A percentile compares a stretch with the other conserved stretches of the same genome.
Evolutionary conservation across 2,113 vertebrate genomes (phyloP).

Genomic region (Erythrolamprus reginae): DNA sequence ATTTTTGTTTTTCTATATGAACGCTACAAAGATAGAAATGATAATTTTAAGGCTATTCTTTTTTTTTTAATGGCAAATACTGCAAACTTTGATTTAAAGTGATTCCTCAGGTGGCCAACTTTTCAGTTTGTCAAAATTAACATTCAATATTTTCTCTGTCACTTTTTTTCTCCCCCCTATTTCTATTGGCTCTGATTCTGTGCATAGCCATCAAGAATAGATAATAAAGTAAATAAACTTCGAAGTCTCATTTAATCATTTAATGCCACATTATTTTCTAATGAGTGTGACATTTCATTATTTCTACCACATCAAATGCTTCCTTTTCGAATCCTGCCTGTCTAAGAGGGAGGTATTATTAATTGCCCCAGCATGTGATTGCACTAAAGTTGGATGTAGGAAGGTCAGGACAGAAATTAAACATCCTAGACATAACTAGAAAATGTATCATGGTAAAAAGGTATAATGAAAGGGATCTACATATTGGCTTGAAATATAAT

Average conservation of each 20-base stretch:
- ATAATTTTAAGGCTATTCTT: constrained; percentile 20
- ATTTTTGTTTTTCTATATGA: too few relatives aligned
- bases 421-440: constrained; percentile 1
- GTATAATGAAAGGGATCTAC: not conserved
- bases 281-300: constrained; percentile 69
- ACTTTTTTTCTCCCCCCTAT: too few relatives aligned
- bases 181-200: constrained; percentile 55
- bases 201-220: constrained; percentile 53
- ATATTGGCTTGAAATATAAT: not conserved
- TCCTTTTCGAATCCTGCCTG: constrained; percentile 37
- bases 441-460: constrained; percentile 9
- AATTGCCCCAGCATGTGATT: constrained; percentile 37
- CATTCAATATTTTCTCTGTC: constrained; percentile 41
- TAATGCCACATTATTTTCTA: constrained; percentile 67
- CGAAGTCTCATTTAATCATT: constrained; percentile 66
- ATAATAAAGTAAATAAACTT: constrained; percentile 64
- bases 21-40: constrained; percentile 35
- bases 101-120: constrained; percentile 51
- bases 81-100: constrained; percentile 61
- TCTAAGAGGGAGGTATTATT: constrained; percentile 41
- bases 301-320: constrained; percentile 55
- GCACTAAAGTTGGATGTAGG: constrained; percentile 13
- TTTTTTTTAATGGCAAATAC: constrained; percentile 51
- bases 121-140: constrained; percentile 71
- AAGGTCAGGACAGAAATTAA: not conserved